Evolutionary conservation across 2,113 vertebrate species (phyloP), one percentile per base, ranked within the genome.

Genomic region (Pangasianodon hypophthalmus): DNA sequence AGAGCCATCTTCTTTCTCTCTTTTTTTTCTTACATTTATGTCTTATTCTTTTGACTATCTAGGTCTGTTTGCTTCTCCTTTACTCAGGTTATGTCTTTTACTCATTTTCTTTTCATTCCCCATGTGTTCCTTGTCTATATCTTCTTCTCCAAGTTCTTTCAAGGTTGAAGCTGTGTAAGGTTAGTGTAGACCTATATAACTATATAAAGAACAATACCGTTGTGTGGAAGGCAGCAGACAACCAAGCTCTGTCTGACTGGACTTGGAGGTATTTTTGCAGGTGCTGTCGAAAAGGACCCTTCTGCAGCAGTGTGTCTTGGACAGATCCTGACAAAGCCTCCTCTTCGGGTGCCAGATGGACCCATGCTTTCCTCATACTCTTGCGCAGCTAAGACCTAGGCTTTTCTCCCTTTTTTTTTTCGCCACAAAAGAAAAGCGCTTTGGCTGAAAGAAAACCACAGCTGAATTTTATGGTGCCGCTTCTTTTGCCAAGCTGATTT

Each of bases 401-500:
- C 95, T 95, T 96, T 96, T 95, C 95, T 95, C 92, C 92, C 93
- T 90, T 91, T 92, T 91, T 90, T 90, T 91, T 93, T 91, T 86
- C 91, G 88, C 92, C 94, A 95, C 95, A 96, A 96, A 96, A 96
- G 95, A 96, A 96, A 96, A 95, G 95, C 94, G 95, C 95, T 95
- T 96, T 96, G 96, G 96, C 96, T 96, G 95, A 95, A 95, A 94
- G 95, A 95, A 95, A 96, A 95, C 95, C 96, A 96, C 96, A 96
- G 96, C 96, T 96, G 96, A 96, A 96, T 96, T 95, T 96, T 95
- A 95, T 95, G 96, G 95, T 94, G 94, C 94, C 93, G 94, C 94
- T 94, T 95, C 95, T 95, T 95, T 95, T 96, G 96, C 96, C 96
- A 96, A 96, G 95, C 96, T 96, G 96, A 96, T 96, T 96, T 96